phyloP scores from a whole-genome alignment of 2,888 invertebrate species.

The Ctenicera cuprea region DNA sequence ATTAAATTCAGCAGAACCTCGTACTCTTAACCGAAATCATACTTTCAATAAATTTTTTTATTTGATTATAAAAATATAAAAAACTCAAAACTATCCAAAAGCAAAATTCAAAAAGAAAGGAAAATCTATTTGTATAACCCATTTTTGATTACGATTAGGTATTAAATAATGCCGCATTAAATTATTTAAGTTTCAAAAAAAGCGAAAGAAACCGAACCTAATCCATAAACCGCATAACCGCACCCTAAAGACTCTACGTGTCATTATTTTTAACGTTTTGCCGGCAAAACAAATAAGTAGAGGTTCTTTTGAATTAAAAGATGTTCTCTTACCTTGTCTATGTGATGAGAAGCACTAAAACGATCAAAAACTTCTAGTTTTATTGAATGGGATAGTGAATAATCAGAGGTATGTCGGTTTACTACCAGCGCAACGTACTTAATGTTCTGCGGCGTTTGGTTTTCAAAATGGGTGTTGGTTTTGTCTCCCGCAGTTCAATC shows the following conservation, averaged over 20 bases:
- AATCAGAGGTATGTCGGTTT: slow-evolving; percentile 19
- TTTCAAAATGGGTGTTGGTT: slow-evolving; percentile 53
- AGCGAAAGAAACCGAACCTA: background rate
- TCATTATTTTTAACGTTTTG: slow-evolving; percentile 31
- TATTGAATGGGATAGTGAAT: slow-evolving; percentile 16
- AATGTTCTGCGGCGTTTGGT: slow-evolving; percentile 30
- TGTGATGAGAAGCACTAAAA: slow-evolving; percentile 35
- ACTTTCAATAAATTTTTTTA: too few species aligned
- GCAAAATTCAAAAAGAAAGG: too few species aligned
- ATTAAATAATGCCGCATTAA: too few species aligned
- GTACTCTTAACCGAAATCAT: slow-evolving; percentile 5
- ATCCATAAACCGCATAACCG: slow-evolving; percentile 26
- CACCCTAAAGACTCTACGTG: slow-evolving; percentile 45
- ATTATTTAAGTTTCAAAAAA: too few species aligned
- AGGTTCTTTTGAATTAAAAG: background rate
- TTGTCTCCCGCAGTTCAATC: background rate
- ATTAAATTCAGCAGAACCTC: slow-evolving; percentile 3
- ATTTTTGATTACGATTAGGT: too few species aligned
- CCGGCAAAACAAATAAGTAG: slow-evolving; percentile 2
- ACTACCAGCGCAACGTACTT: slow-evolving; percentile 32
- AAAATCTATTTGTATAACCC: too few species aligned
- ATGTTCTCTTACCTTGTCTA: slow-evolving; percentile 35
- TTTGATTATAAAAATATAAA: too few species aligned
- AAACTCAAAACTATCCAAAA: too few species aligned
- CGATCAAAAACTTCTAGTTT: slow-evolving; percentile 9